These are phyloP conservation scores for Anniella stebbinsi DNA, from an alignment of 2,797 vertebrate genomes.

Conservation along the genomic window DNA sequence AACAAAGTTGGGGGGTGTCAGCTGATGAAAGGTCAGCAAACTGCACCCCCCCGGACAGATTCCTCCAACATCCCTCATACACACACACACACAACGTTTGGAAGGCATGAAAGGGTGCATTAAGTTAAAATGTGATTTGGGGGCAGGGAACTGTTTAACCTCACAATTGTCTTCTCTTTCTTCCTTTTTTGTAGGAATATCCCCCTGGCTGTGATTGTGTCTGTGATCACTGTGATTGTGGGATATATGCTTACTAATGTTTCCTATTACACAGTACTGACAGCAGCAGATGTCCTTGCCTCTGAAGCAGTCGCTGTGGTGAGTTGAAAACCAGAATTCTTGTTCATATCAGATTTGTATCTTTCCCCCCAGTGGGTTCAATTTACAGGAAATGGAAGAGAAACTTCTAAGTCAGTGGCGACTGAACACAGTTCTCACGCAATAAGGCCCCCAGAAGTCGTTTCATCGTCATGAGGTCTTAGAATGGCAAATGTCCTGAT, in stretches of 20 bases:
- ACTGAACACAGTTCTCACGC: slow-evolving; percentile 10
- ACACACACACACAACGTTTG: too few relatives aligned
- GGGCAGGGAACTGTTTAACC: background rate
- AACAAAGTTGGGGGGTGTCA: too few relatives aligned
- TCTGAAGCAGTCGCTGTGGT: slow-evolving; percentile 82
- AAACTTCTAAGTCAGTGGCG: background rate
- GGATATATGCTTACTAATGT: slow-evolving; percentile 79
- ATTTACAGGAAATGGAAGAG: background rate
- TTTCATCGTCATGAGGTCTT: slow-evolving; percentile 1
- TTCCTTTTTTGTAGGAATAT: slow-evolving; percentile 70
- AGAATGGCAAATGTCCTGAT: background rate
- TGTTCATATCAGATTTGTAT: background rate
- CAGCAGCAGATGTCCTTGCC: slow-evolving; percentile 72
- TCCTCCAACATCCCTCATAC: too few relatives aligned
- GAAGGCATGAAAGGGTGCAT: background rate
- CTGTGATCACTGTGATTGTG: slow-evolving; percentile 73
- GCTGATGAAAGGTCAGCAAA: too few relatives aligned
- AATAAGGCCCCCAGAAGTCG: background rate
- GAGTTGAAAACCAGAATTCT: background rate
- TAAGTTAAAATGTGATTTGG: background rate
- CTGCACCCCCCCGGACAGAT: too few relatives aligned
- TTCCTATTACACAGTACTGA: slow-evolving; percentile 78
- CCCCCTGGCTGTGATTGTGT: slow-evolving; percentile 78
- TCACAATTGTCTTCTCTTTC: background rate
- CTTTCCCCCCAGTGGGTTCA: background rate